phyloP scores from a whole-genome alignment of 2,888 invertebrate species.

The Coelogynopora nodosa region DNA sequence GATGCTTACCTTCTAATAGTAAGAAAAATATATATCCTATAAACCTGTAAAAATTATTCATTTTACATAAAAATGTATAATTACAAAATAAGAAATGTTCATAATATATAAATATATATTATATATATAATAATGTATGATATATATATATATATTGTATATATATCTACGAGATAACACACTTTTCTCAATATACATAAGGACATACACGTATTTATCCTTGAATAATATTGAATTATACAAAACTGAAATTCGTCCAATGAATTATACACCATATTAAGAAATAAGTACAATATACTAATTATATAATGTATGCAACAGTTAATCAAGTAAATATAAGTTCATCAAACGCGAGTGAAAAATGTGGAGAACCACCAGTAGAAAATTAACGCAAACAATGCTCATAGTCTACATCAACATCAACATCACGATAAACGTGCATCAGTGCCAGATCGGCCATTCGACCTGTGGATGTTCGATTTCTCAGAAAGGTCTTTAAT shows the following conservation, averaged over 20 bases:
- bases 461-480: slow-evolving; percentile 19
- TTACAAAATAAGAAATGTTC: neutral
- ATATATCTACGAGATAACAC: neutral
- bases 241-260: neutral
- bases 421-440: neutral
- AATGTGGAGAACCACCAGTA: slow-evolving; percentile 11
- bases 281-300: neutral
- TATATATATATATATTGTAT: too few species aligned
- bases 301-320: neutral
- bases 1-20: too few species aligned
- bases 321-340: neutral
- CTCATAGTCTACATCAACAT: neutral
- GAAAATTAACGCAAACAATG: slow-evolving; percentile 8
- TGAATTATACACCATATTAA: neutral
- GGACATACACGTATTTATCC: neutral
- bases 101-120: neutral
- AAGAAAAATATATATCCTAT: too few species aligned
- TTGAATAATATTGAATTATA: neutral
- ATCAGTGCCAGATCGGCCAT: slow-evolving; percentile 26
- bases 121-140: slow-evolving; percentile 9
- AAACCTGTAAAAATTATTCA: too few species aligned
- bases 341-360: slow-evolving; percentile 12
- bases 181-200: neutral
- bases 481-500: slow-evolving; percentile 28
- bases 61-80: neutral